Conservation (phyloP, 2,888 invertebrate genomes). For the Philaethria dido region DNA sequence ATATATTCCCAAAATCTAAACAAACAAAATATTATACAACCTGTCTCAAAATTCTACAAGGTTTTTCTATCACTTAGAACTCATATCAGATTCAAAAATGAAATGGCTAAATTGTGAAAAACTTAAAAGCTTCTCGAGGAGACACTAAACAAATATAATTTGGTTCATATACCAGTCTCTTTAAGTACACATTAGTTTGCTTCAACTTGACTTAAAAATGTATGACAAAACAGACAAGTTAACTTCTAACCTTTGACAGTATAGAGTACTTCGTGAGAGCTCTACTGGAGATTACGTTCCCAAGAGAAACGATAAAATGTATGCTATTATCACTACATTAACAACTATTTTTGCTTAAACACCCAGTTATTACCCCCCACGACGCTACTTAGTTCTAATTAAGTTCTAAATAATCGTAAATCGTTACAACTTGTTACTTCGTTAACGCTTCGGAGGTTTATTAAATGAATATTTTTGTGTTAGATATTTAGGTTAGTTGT, state of each 20-base stretch:
- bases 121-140: constrained; percentile 1
- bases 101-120: background rate
- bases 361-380: constrained; percentile 45
- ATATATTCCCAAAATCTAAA: too few species aligned
- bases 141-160: constrained; percentile 21
- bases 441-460: background rate
- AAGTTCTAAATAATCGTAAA: constrained; percentile 38
- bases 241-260: constrained; percentile 41
- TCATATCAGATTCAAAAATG: constrained; percentile 9
- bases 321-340: constrained; percentile 59
- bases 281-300: constrained; percentile 61
- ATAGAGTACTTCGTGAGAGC: constrained; percentile 47
- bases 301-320: constrained; percentile 55
- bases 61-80: background rate
- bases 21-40: too few species aligned
- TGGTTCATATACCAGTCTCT: constrained; percentile 23
- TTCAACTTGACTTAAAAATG: constrained; percentile 37
- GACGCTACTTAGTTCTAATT: constrained; percentile 34
- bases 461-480: background rate
- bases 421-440: constrained; percentile 30
- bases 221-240: constrained; percentile 39
- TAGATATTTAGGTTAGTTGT: background rate
- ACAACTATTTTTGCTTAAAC: constrained; percentile 53
- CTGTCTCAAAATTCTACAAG: too few species aligned
- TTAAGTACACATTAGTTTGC: constrained; percentile 27